Conservation (phyloP, 2,113 vertebrate genomes). For the Elephas maximus region DNA sequence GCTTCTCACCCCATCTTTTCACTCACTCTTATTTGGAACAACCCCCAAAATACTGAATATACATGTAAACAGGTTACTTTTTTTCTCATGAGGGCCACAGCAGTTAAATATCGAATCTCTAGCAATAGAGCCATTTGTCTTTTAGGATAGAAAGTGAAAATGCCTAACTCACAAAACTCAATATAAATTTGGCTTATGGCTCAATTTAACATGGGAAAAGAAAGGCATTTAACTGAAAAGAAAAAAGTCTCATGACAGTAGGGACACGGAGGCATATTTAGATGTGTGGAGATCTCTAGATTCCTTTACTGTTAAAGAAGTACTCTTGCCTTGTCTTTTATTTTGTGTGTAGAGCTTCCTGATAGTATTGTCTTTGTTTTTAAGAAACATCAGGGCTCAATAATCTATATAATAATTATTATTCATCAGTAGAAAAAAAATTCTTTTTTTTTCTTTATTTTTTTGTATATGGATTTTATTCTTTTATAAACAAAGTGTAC, state of each 20-base stretch:
- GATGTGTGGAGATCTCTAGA: background rate
- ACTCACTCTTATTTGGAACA: background rate
- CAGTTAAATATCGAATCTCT: background rate
- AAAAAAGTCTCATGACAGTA: background rate
- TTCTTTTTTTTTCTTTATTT: background rate
- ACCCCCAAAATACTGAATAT: background rate
- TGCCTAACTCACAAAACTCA: constrained; percentile 13
- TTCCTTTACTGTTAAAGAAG: background rate
- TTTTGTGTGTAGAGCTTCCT: background rate
- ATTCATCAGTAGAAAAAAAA: background rate
- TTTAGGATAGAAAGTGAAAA: constrained; percentile 23
- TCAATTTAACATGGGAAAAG: constrained; percentile 39
- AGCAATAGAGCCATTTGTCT: background rate
- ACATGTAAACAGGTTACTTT: background rate
- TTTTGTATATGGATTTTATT: background rate
- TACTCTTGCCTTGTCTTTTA: background rate
- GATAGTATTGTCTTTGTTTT: background rate
- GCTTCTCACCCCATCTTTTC: background rate
- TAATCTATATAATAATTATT: background rate
- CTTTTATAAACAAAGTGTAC: background rate
- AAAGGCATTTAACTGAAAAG: background rate
- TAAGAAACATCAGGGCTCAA: background rate
- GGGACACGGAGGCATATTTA: background rate
- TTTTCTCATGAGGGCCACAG: background rate
- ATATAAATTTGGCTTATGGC: background rate